A percentile compares a stretch with the other conserved stretches of the same genome.
phyloP scores from a whole-genome alignment of 2,113 vertebrate genomes.

The Nerophis lumbriciformis region DNA sequence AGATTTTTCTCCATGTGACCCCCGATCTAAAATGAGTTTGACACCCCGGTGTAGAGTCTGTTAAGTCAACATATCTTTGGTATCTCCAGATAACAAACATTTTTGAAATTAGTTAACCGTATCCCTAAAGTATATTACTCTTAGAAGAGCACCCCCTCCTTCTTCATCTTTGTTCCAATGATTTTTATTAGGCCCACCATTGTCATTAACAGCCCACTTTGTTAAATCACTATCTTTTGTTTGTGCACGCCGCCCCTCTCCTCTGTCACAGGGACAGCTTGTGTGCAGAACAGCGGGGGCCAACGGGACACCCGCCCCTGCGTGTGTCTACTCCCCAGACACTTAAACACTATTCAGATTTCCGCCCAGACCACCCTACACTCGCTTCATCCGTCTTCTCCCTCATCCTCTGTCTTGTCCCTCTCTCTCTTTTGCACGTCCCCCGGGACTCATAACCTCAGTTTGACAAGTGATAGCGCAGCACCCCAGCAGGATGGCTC shows the following conservation, averaged over 20 bases:
- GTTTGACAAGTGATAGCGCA: constrained; percentile 70
- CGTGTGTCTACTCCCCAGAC: constrained; percentile 44
- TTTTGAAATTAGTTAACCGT: neutral
- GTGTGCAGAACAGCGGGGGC: constrained; percentile 63
- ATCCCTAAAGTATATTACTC: constrained; percentile 8
- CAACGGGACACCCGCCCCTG: constrained; percentile 44
- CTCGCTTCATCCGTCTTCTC: constrained; percentile 33
- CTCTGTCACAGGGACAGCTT: constrained; percentile 50
- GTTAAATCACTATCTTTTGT: constrained; percentile 68
- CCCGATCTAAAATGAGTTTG: too few species aligned
- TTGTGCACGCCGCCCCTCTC: constrained; percentile 47
- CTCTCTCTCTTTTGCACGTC: constrained; percentile 33
- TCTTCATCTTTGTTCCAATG: constrained; percentile 30
- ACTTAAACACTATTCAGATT: constrained; percentile 49
- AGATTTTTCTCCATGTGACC: too few species aligned
- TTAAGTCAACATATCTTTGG: neutral
- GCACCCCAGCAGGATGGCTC: constrained; percentile 54
- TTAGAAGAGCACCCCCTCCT: constrained; percentile 22
- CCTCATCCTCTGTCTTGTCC: constrained; percentile 18
- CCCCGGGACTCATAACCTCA: constrained; percentile 57
- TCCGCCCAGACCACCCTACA: constrained; percentile 10
- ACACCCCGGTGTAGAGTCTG: neutral
- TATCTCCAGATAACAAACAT: too few species aligned
- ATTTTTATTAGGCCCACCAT: constrained; percentile 47
- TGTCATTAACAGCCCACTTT: constrained; percentile 68